Conservation (phyloP, 1,140 invertebrate species). For the Bathynomus jamesi region DNA sequence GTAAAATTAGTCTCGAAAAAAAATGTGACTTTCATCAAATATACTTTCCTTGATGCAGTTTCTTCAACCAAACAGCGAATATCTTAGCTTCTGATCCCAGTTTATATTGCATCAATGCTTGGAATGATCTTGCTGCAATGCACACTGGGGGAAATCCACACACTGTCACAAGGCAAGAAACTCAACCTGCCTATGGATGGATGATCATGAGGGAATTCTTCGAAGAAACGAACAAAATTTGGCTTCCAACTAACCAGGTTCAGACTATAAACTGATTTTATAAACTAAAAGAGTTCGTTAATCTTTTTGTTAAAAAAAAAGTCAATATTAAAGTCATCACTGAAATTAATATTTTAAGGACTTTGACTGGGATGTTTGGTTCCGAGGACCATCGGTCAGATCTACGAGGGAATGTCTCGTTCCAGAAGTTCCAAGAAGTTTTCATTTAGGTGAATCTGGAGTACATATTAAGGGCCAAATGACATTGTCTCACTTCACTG, state of each 20-base stretch:
- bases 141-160: constrained; percentile 19
- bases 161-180: constrained; percentile 20
- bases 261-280: no score
- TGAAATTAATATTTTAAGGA: no score
- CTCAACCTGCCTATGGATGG: constrained; percentile 25
- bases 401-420: constrained; percentile 29
- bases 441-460: constrained; percentile 29
- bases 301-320: no score
- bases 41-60: constrained; percentile 13
- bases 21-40: background rate
- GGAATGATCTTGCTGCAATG: constrained; percentile 31
- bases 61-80: constrained; percentile 30
- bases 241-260: constrained; percentile 12
- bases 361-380: constrained; percentile 37
- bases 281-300: no score
- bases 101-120: constrained; percentile 30
- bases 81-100: constrained; percentile 27
- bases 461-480: constrained; percentile 24
- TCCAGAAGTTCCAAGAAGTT: constrained; percentile 28
- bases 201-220: constrained; percentile 15
- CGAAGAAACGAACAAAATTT: constrained; percentile 2
- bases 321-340: no score
- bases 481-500: constrained; percentile 19
- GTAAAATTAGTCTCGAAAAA: no score
- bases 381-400: constrained; percentile 17